Conservation (phyloP, 1,140 invertebrate species). For the Aphelinus certus region DNA sequence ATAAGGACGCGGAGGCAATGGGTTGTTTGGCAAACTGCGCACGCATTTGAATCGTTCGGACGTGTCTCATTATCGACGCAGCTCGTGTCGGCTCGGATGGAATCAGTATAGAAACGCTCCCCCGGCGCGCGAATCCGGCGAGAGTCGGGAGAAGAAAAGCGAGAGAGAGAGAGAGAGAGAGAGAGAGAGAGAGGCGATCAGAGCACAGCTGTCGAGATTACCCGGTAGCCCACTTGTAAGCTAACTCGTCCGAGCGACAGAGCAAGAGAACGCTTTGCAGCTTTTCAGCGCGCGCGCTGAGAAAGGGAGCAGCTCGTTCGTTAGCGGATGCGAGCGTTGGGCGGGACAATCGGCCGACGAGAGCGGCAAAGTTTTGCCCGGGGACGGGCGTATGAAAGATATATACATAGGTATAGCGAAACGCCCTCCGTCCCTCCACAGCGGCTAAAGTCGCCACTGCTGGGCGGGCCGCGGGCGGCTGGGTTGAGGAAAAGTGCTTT, state of each 20-base stretch:
- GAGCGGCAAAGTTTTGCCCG: too few species aligned
- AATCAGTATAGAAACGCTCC: too few species aligned
- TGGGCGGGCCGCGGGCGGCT: too few species aligned
- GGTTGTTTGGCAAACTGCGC: too few species aligned
- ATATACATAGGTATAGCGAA: too few species aligned
- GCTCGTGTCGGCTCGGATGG: too few species aligned
- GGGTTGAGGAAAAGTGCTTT: constrained; percentile 26
- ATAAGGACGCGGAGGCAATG: neutral
- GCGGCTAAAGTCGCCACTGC: neutral
- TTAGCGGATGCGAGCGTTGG: neutral
- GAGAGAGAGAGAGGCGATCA: neutral
- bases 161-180: too few species aligned
- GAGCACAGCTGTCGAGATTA: neutral
- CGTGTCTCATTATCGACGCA: too few species aligned
- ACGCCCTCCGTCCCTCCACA: too few species aligned
- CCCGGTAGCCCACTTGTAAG: neutral
- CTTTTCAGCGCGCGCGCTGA: neutral
- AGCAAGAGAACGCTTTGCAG: neutral
- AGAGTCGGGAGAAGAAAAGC: neutral
- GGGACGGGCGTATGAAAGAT: too few species aligned
- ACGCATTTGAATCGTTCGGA: too few species aligned
- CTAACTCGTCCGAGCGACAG: neutral
- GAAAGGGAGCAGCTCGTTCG: constrained; percentile 11
- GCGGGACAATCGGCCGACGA: too few species aligned
- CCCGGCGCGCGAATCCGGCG: neutral